Evolutionary conservation across 2,888 invertebrate species (phyloP).

Genomic region (Graphium colonna): DNA sequence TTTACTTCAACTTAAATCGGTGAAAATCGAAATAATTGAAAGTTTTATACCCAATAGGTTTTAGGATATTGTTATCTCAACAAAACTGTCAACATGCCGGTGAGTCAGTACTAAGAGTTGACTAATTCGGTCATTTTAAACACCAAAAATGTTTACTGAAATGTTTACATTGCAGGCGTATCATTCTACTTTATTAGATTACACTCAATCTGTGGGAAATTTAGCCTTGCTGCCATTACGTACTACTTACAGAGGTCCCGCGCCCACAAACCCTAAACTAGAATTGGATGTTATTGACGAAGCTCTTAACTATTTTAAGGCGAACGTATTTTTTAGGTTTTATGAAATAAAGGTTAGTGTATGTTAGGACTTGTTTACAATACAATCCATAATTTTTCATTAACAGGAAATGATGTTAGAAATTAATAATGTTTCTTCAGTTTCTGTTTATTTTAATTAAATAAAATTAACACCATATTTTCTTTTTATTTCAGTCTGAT

Average conservation of each 20-base stretch:
- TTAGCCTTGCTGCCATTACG: constrained; percentile 94
- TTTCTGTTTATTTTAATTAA: too few relatives aligned
- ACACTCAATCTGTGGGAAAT: constrained; percentile 90
- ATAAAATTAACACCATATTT: too few relatives aligned
- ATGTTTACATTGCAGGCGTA: constrained; percentile 86
- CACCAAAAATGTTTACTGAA: too few relatives aligned
- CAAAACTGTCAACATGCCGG: constrained; percentile 19
- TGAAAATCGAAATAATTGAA: too few relatives aligned
- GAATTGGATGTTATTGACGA: constrained; percentile 97
- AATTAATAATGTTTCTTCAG: too few relatives aligned
- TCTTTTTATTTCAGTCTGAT: constrained; percentile 87
- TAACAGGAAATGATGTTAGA: too few relatives aligned
- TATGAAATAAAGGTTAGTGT: constrained; percentile 95
- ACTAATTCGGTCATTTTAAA: too few relatives aligned
- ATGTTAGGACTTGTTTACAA: background rate
- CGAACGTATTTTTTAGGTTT: constrained; percentile 99
- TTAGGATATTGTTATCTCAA: too few relatives aligned
- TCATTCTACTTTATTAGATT: constrained; percentile 92
- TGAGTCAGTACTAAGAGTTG: too few relatives aligned
- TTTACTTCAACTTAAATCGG: too few relatives aligned
- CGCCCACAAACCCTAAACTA: constrained; percentile 83
- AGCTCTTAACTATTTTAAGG: constrained; percentile 97
- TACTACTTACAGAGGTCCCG: constrained; percentile 96
- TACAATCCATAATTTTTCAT: too few relatives aligned
- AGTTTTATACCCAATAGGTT: too few relatives aligned